Percentiles rank a stretch among this genome's conserved stretches.
phyloP scores from a whole-genome alignment of 2,797 vertebrate genomes.

The Siniperca undulata region DNA sequence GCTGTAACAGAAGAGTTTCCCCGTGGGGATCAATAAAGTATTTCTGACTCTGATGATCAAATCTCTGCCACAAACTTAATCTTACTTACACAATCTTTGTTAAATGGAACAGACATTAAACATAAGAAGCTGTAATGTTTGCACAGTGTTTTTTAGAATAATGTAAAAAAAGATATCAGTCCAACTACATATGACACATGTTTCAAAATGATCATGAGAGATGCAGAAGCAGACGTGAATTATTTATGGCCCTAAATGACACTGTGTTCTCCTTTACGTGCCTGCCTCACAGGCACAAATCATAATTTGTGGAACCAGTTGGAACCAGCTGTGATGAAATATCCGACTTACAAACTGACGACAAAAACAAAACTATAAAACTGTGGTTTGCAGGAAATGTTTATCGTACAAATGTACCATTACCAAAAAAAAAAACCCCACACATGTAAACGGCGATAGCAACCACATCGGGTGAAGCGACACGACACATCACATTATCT shows the following conservation, averaged over 20 bases:
- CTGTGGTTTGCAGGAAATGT: background rate
- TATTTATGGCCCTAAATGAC: background rate
- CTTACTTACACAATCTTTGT: no score
- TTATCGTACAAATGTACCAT: background rate
- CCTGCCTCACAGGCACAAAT: background rate
- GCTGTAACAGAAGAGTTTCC: no score
- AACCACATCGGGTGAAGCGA: background rate
- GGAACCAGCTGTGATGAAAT: background rate
- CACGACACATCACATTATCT: no score
- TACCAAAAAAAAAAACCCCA: background rate
- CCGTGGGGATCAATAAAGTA: no score
- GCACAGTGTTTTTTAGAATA: background rate
- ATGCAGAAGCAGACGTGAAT: background rate
- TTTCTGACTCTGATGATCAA: no score
- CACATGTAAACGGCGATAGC: background rate
- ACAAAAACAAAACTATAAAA: background rate
- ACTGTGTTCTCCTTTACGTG: background rate
- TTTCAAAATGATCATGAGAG: background rate
- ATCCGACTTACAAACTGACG: background rate
- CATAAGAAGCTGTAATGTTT: no score
- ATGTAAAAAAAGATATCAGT: background rate
- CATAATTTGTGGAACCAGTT: background rate
- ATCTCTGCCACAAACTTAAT: no score
- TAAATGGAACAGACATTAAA: no score
- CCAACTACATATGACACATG: no score